Evolutionary conservation across 2,797 vertebrate genomes (phyloP), one percentile per base, ranked within the genome.

Genomic region (Eutrigla gurnardus): DNA sequence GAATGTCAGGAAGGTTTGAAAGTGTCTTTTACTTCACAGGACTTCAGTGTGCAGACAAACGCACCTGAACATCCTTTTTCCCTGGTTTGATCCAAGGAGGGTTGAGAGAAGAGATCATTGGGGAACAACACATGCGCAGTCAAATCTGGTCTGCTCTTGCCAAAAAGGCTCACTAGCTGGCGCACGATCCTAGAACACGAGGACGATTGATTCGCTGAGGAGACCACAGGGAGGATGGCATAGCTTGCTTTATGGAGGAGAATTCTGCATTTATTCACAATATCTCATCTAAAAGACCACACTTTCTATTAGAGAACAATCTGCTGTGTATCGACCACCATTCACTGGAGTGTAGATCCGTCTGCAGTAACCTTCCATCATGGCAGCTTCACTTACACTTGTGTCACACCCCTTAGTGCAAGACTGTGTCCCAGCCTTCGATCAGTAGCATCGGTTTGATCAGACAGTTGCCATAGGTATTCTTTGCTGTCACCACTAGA

Each of bases 401-500:
- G 25, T 25, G 25, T 25, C 25, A 25, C 25, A 25, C 25, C 25
- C 25, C 25, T 25, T 25, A 25, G 25, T 25, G 25, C 25, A 25
- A 25, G 25, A 25, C 25, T 25, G 25, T 25, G 25, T 25, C 25
- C 25, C 25, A 25, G 25, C 25, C 25, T 25, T 25, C 25, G 25
- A 25, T 25, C 25, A 25, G 25, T 25, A 25, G 25, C 25, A 25
- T 25, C 25, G 1, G 25, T 25, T 25, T 25, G 25, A 25, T 25
- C 25, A 1, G 25, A 25, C 25, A 25, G 25, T 25, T 25, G 25
- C 25, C 25, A 25, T 25, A 25, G 25, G 25, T 25, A 25, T 50
- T 18, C 18, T 18, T 42, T 3, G 9, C 9, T 42, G 40, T 9
- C 11, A 47, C 77, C 84, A 85, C 72, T 82, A 85, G 81, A 73